Conservation (phyloP, 1,140 invertebrate genomes). For the Amphibalanus amphitrite region DNA sequence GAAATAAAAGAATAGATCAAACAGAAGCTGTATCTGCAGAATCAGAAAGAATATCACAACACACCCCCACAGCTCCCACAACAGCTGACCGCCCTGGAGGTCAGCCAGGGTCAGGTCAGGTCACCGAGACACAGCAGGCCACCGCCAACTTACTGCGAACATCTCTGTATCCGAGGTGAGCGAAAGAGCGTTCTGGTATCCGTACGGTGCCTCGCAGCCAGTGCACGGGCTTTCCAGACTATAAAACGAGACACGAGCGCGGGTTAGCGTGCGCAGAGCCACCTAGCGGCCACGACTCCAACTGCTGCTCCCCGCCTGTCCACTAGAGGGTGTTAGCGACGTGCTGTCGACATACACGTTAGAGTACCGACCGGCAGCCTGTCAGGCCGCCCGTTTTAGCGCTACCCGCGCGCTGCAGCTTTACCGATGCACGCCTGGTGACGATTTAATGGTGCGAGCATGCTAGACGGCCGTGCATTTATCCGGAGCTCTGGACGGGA, state of each 20-base stretch:
- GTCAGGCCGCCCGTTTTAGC: too few species aligned
- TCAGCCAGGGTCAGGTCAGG: too few species aligned
- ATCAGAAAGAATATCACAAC: too few species aligned
- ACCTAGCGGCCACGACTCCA: background rate
- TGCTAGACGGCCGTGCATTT: background rate
- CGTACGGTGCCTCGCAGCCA: constrained; percentile 78
- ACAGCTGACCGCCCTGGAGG: too few species aligned
- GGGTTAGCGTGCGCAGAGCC: background rate
- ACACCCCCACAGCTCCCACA: too few species aligned
- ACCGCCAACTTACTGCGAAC: constrained; percentile 18
- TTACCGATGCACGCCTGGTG: too few species aligned
- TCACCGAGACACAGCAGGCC: background rate
- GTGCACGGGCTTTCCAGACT: constrained; percentile 44
- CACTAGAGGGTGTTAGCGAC: background rate
- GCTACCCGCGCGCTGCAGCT: too few species aligned
- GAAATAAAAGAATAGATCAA: too few species aligned
- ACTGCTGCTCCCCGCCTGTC: background rate
- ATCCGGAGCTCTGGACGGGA: background rate
- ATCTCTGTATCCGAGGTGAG: constrained; percentile 56
- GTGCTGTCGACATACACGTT: background rate
- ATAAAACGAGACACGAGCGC: background rate
- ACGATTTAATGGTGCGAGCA: background rate
- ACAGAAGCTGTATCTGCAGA: too few species aligned
- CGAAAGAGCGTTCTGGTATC: constrained; percentile 78
- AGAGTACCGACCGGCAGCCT: background rate